Percentiles rank a stretch among this genome's conserved stretches.
Conservation (phyloP, 2,888 invertebrate genomes). For the Diarsia mendica region DNA sequence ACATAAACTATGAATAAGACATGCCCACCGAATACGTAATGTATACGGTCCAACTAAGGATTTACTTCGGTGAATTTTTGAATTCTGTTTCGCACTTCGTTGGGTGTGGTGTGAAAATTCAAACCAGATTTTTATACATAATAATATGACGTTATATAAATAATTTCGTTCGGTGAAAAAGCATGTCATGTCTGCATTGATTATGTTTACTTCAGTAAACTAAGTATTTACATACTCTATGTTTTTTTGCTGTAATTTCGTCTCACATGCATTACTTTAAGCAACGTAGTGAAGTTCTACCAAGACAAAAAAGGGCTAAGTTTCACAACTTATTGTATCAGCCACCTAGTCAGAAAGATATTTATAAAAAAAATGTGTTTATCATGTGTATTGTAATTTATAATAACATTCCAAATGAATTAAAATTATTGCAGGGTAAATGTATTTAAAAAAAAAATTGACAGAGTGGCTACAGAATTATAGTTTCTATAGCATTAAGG, state of each 20-base stretch:
- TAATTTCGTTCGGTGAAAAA: neutral
- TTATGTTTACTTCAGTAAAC: neutral
- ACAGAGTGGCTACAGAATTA: too few species aligned
- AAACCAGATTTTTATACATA: constrained; percentile 2
- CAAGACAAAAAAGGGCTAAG: too few species aligned
- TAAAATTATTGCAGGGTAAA: too few species aligned
- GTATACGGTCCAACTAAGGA: constrained; percentile 65
- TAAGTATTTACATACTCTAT: neutral
- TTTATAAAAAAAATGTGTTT: too few species aligned
- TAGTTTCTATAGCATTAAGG: too few species aligned
- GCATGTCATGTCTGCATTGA: neutral
- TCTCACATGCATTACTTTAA: too few species aligned
- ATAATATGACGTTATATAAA: neutral
- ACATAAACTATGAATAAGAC: constrained; percentile 74
- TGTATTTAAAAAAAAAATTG: too few species aligned
- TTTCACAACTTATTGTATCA: too few species aligned
- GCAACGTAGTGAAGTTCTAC: too few species aligned
- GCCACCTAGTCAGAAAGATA: too few species aligned
- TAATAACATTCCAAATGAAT: too few species aligned
- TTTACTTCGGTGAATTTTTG: constrained; percentile 72
- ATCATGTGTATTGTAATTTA: too few species aligned
- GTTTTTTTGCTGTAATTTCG: neutral
- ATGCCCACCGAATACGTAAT: constrained; percentile 71
- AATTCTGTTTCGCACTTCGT: constrained; percentile 62
- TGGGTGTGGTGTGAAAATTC: constrained; percentile 33